Base-by-base conservation (phyloP, 2,797 vertebrate species). In the Ciconia nigra region DNA sequence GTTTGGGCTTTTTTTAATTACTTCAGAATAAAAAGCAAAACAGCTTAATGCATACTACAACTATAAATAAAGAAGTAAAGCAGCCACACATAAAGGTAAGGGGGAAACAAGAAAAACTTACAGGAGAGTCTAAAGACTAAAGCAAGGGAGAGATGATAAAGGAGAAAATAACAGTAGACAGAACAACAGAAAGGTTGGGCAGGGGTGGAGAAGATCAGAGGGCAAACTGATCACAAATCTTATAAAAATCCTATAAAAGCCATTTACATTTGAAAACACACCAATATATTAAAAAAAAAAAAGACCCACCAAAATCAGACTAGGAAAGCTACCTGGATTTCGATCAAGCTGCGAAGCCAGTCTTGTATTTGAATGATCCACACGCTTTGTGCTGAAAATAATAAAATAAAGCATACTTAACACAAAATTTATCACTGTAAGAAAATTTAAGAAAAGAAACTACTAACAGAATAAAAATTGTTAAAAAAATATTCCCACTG, bases 311-410 rank as follows among this genome's bases (percentile, higher is more conserved):
- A 17, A 86, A 46, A 63, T 26, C 35, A 24, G 8, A 5, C 13
- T 21, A 79, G n/a, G 24, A 69, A 79, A 57, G 59, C 93, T 98
- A 99, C 99, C 99, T 98, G 99, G 99, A 97, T 99, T 99, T 97
- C 99, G 98, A 98, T 99, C 99, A 87, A 99, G 99, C 97, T 99
- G 99, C 1, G 99, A 99, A 89, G 99, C 99, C 95, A 99, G 97
- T 82, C 99, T 99, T 78, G 99, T 99, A 98, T 99, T 99, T 52
- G 99, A 99, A 98, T 99, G 99, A 98, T 99, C 99, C 77, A 99
- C 99, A 90, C 99, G 98, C 90, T 99, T 99, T 47, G 99, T 99
- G 96, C 99, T 98, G 73, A 84, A 97, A 74, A 94, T 14, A 83
- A 83, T 29, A 94, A 95, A 96, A 96, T 9, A 79, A 93, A 94